Evolutionary conservation across 2,113 vertebrate genomes (phyloP).

Genomic region (Microtus richardsoni): DNA sequence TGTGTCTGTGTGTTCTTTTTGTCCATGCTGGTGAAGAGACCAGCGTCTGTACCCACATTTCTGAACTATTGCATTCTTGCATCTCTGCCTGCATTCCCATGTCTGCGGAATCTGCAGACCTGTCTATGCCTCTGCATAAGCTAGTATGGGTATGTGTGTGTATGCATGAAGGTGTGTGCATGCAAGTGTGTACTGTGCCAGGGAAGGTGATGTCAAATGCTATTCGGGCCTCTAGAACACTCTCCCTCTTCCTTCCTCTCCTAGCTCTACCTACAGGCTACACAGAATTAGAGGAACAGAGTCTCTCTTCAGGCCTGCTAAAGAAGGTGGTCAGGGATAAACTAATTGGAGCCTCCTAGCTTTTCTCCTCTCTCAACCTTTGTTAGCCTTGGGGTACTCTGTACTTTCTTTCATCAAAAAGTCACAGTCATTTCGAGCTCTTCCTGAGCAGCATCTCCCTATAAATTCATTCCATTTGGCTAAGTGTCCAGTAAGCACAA

Average conservation of each 20-base stretch:
- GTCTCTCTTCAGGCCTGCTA: neutral
- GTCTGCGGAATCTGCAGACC: neutral
- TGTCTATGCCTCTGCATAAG: conserved; percentile 9
- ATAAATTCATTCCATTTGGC: neutral
- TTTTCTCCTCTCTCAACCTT: neutral
- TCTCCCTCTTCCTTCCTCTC: neutral
- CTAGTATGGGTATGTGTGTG: neutral
- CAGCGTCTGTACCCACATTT: neutral
- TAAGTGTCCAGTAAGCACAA: neutral
- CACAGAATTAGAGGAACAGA: neutral
- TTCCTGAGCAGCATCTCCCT: neutral
- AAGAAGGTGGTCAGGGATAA: neutral
- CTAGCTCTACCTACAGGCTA: neutral
- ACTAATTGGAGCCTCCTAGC: neutral
- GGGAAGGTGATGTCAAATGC: neutral
- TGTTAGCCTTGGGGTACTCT: neutral
- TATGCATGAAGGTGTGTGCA: conserved; percentile 48
- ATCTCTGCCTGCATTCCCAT: conserved; percentile 1
- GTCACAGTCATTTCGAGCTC: neutral
- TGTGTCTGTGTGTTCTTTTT: neutral
- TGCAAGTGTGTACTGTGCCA: neutral
- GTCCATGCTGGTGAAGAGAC: conserved; percentile 21
- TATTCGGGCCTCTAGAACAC: neutral
- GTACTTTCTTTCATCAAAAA: neutral
- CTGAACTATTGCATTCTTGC: neutral